Evolutionary conservation across 2,888 invertebrate species (phyloP), one percentile per base, ranked within the genome.

Genomic region (Tipula helvola): DNA sequence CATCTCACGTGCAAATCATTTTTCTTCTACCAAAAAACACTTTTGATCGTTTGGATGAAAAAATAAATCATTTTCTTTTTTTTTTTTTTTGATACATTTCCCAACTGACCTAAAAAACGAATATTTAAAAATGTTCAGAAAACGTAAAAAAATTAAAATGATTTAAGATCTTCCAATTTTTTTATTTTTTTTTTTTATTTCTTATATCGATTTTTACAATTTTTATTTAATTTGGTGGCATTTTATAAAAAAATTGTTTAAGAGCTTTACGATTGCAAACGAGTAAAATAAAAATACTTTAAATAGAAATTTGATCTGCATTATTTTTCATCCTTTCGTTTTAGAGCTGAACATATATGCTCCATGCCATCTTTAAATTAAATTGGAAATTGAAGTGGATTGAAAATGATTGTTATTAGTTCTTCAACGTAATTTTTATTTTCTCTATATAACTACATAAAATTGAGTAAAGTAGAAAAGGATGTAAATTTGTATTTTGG

Each of bases 401-500:
- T 71, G 71, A 71, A 71, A 71, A 71, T 71, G 71, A 71, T 71
- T 71, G 71, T 71, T 71, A 71, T 71, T 71, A 71, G 71, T 71
- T 71, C 71, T 71, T 71, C 28, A 5, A 10, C 28, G 71, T 71
- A 39, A 7, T 28, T 71, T 71, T 28, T 28, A 28, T 71, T 71
- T 71, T 71, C 10, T 52, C 71, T 2, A 71, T 71, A 4, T 57
- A 57, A 4, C 3, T 52, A 28, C 2, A 28, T 28, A 28, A 28
- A 28, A 28, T 4, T 28, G 71, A 71, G 28, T 8, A 71, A 71
- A 71, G 71, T 71, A 71, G 71, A 71, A 71, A 71, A 71, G 71
- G 71, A 71, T 71, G 71, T 71, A 71, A 71, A 71, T 71, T 71
- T 71, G 7, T 71, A 71, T 71, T 71, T 71, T 71, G 18, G 10